These are phyloP conservation scores for Dascillus cervinus DNA, from an alignment of 2,888 invertebrate genomes.

Conservation along the genomic window DNA sequence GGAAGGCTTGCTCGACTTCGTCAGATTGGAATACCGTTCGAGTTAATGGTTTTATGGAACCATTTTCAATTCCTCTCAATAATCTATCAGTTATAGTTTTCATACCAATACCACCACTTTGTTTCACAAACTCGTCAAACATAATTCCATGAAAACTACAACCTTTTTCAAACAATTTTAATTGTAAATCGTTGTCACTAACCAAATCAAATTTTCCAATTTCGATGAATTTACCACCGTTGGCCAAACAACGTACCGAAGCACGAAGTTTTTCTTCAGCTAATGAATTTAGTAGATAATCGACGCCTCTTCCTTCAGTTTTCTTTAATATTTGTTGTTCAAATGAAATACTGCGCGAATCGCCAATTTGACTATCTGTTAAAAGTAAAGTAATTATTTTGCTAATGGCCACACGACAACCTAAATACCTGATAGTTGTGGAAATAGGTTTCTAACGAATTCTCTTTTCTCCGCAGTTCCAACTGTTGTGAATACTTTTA, in stretches of 20 bases:
- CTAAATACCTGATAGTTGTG: conserved; percentile 33
- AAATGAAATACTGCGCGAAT: conserved; percentile 80
- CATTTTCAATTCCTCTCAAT: conserved; percentile 42
- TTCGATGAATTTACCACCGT: conserved; percentile 66
- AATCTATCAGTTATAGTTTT: neutral
- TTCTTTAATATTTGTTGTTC: conserved; percentile 74
- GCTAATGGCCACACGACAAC: neutral
- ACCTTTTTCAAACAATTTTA: conserved; percentile 64
- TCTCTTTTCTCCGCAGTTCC: conserved; percentile 56
- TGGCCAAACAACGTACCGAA: conserved; percentile 52
- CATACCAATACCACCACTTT: neutral
- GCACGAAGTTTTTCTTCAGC: conserved; percentile 82
- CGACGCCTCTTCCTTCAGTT: conserved; percentile 82
- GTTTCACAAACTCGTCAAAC: conserved; percentile 44
- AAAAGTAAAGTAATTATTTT: conserved; percentile 58
- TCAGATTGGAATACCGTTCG: conserved; percentile 55
- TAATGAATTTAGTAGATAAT: conserved; percentile 83
- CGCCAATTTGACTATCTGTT: conserved; percentile 71
- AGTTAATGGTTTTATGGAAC: conserved; percentile 63
- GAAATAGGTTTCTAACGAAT: conserved; percentile 52
- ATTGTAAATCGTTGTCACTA: conserved; percentile 53
- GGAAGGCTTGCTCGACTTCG: conserved; percentile 65
- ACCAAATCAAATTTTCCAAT: conserved; percentile 78
- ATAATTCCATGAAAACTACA: conserved; percentile 71
- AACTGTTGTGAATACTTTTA: conserved; percentile 65